Conservation (phyloP, 2,888 invertebrate genomes). For the Dryobota labecula region DNA sequence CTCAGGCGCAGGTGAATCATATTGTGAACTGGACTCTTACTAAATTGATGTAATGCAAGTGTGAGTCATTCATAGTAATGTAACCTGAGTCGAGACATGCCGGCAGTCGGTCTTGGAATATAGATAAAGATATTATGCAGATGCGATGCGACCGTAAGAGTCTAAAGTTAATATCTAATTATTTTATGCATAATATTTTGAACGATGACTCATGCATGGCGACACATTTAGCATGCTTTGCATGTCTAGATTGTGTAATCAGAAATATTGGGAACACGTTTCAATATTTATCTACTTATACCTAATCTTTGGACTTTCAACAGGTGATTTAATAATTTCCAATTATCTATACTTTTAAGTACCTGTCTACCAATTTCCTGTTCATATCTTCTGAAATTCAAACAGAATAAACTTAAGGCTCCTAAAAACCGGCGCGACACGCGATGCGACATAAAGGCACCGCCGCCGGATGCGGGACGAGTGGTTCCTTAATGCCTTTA, state of each 20-base stretch:
- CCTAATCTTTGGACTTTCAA: constrained; percentile 20
- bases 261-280: constrained; percentile 25
- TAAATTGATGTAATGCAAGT: constrained; percentile 76
- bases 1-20: constrained; percentile 66
- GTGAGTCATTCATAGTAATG: constrained; percentile 63
- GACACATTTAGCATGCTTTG: not conserved
- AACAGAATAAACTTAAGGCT: too few species aligned
- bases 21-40: constrained; percentile 67
- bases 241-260: constrained; percentile 23
- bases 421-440: too few species aligned
- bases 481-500: too few species aligned
- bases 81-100: constrained; percentile 43
- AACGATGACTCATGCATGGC: constrained; percentile 21
- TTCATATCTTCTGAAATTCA: not conserved
- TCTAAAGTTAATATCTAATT: not conserved
- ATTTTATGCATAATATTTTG: not conserved
- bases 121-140: constrained; percentile 53
- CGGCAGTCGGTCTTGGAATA: constrained; percentile 42
- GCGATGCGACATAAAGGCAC: too few species aligned
- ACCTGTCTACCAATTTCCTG: too few species aligned
- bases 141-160: constrained; percentile 31
- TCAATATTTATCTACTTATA: not conserved
- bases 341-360: not conserved
- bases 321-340: constrained; percentile 25
- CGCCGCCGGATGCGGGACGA: too few species aligned